Conservation (phyloP, 2,888 invertebrate genomes). For the Argyra leucocephala region DNA sequence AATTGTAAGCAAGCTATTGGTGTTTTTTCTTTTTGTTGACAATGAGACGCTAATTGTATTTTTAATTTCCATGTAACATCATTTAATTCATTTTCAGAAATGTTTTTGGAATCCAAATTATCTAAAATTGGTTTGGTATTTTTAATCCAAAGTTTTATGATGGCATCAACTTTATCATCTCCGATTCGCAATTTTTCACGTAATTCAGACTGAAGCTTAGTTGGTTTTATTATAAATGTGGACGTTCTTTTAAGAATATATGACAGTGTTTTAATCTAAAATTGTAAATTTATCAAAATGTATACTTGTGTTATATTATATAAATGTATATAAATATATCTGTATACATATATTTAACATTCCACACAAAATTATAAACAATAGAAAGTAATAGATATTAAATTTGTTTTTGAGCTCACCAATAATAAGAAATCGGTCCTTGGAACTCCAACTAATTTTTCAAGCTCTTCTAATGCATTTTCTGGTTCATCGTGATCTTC, state of each 20-base stretch:
- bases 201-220: slow-evolving; percentile 45
- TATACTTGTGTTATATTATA: neutral
- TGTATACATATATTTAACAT: neutral
- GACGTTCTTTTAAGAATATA: slow-evolving; percentile 46
- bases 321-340: too few species aligned
- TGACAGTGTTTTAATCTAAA: slow-evolving; percentile 42
- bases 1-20: slow-evolving; percentile 47
- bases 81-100: slow-evolving; percentile 44
- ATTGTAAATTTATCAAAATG: slow-evolving; percentile 38
- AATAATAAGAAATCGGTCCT: slow-evolving; percentile 35
- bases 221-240: slow-evolving; percentile 49
- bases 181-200: slow-evolving; percentile 45
- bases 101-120: slow-evolving; percentile 41
- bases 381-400: neutral
- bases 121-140: slow-evolving; percentile 47
- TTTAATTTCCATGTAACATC: slow-evolving; percentile 50
- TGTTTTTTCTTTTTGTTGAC: slow-evolving; percentile 43
- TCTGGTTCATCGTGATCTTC: slow-evolving; percentile 33
- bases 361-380: neutral
- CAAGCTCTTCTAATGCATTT: slow-evolving; percentile 39
- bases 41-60: slow-evolving; percentile 46
- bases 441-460: slow-evolving; percentile 38
- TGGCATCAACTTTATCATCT: slow-evolving; percentile 48
- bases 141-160: slow-evolving; percentile 48
- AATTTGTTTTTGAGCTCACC: neutral